A percentile compares a stretch with the other conserved stretches of the same genome.
Evolutionary conservation across 2,113 vertebrate species (phyloP).

Genomic region (Microtus richardsoni): DNA sequence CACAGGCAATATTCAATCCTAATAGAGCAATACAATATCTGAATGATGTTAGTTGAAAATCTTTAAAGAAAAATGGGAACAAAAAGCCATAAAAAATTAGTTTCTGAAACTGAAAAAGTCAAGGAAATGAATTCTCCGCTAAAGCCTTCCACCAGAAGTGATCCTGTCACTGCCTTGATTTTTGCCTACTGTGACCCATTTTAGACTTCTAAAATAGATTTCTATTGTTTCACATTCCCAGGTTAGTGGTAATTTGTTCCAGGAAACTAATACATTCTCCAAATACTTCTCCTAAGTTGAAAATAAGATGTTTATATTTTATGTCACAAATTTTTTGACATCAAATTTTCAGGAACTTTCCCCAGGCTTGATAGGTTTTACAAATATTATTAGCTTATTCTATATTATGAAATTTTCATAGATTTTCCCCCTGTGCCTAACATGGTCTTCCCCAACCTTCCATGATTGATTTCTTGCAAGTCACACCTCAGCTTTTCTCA

Average conservation of each 20-base stretch:
- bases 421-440: not conserved
- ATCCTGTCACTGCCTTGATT: not conserved
- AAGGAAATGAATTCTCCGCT: not conserved
- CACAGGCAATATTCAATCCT: not conserved
- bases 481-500: not conserved
- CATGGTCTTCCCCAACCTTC: not conserved
- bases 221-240: not conserved
- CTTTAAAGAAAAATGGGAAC: not conserved
- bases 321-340: not conserved
- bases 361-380: not conserved
- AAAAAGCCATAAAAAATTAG: not conserved
- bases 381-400: not conserved
- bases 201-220: not conserved
- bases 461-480: not conserved
- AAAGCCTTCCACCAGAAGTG: not conserved
- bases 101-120: not conserved
- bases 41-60: not conserved
- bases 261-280: not conserved
- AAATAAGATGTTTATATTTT: constrained; percentile 10
- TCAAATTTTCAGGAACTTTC: not conserved
- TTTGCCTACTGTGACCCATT: not conserved
- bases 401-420: not conserved
- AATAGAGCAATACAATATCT: not conserved
- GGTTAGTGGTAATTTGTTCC: not conserved
- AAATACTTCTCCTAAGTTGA: not conserved